Evolutionary conservation across 2,797 vertebrate species (phyloP).

Genomic region (Ctenochaetus hawaiiensis): DNA sequence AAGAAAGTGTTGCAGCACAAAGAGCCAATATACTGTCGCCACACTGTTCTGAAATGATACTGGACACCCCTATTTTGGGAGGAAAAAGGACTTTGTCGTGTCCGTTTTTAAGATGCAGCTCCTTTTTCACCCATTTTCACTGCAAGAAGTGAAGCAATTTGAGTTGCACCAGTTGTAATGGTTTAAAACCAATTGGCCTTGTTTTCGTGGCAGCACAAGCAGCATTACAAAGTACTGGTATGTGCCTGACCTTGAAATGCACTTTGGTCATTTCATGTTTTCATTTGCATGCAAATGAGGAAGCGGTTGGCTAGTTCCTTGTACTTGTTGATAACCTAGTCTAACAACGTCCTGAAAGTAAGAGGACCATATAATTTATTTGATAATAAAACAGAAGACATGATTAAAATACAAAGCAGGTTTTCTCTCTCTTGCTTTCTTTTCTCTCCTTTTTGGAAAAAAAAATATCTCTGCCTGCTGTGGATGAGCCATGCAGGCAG

Average conservation of each 20-base stretch:
- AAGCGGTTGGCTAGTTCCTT: slow-evolving; percentile 12
- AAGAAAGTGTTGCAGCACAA: neutral
- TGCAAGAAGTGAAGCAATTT: neutral
- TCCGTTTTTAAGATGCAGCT: neutral
- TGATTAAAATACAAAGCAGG: slow-evolving; percentile 30
- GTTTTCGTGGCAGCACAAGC: slow-evolving; percentile 8
- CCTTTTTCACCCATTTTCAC: neutral
- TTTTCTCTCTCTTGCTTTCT: neutral
- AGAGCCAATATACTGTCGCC: neutral
- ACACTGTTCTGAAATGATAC: neutral
- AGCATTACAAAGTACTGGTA: slow-evolving; percentile 1
- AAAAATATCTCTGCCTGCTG: neutral
- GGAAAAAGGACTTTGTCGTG: neutral
- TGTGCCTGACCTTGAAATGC: slow-evolving; percentile 46
- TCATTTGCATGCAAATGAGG: slow-evolving; percentile 61
- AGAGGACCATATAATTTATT: slow-evolving; percentile 10
- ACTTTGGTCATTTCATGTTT: slow-evolving; percentile 26
- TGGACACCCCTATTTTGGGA: no score
- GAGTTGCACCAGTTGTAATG: slow-evolving; percentile 2
- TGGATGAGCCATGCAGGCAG: neutral
- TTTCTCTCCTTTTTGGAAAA: neutral
- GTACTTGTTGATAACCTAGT: slow-evolving; percentile 38
- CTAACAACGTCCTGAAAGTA: slow-evolving; percentile 7
- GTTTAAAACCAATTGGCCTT: neutral
- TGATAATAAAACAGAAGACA: slow-evolving; percentile 26